These are phyloP conservation scores for Coregonus clupeaformis DNA, from an alignment of 2,113 vertebrate genomes.

Conservation along the genomic window DNA sequence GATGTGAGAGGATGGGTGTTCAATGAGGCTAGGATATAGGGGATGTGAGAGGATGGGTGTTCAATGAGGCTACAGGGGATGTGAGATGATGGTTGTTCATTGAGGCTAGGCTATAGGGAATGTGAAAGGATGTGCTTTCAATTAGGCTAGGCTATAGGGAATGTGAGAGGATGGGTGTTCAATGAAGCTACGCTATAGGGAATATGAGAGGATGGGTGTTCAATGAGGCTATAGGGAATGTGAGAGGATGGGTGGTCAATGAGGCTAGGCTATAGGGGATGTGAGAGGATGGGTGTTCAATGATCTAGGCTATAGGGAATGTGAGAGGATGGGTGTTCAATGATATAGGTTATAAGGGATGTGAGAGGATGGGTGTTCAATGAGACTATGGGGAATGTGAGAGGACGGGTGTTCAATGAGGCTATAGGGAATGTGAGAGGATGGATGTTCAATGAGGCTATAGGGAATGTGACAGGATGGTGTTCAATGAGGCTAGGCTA, in stretches of 20 bases:
- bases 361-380: background rate
- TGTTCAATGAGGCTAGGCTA: background rate
- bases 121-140: background rate
- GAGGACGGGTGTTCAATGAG: background rate
- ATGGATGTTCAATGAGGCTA: background rate
- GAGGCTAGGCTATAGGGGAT: background rate
- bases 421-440: background rate
- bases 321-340: background rate
- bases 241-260: background rate
- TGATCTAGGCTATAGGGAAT: background rate
- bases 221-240: background rate
- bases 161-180: background rate
- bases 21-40: background rate
- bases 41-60: background rate
- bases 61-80: background rate
- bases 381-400: background rate
- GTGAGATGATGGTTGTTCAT: background rate
- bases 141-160: background rate
- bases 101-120: background rate
- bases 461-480: background rate
- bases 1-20: background rate
- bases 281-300: background rate
- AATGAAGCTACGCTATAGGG: background rate
- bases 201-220: background rate
- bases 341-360: background rate